Base-by-base conservation (phyloP, 2,113 vertebrate species). In the Pedetes capensis region DNA sequence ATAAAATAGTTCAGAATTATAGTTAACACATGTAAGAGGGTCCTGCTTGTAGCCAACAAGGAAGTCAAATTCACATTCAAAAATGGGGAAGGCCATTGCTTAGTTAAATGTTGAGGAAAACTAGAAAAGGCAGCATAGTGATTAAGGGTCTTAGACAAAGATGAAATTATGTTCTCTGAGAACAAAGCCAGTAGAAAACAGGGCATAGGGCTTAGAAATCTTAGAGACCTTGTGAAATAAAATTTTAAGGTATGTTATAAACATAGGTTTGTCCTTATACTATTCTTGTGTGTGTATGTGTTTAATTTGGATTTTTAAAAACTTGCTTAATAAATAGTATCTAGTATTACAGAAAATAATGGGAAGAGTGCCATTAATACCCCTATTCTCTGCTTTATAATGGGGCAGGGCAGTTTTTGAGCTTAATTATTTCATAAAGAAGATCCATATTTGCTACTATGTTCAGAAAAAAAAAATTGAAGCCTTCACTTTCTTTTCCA, bases 321-420 rank as follows among this genome's bases (percentile, higher is more conserved):
- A 68, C 29, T 87, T 89, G 25, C 9, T n/a, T 20, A 51, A 3
- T 16, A 34, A 89, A 8, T 93, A 87, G 9, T 55, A 64, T 63
- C 37, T 93, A 89, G 22, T 47, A 75, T 84, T 87, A 80, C 20
- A 94, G 71, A 95, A 96, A 89, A 79, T 49, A 68, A 39, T 79
- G 27, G 23, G 61, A n/a, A n/a, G 37, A 87, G 51, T 61, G n/a
- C 2, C 4, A 1, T 68, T 39, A 85, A 4, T 37, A 53, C 47
- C 29, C 34, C 29, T 59, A 39, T 66, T 72, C 47, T 88, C 34
- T 80, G n/a, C 34, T 94, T 81, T 66, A 13, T 44, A 10, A n/a
- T 29, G 23, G 55, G 27, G 7, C 17, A 79, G 51, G 69, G 59
- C 5, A 37, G 53, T 90, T 66, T 29, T 93, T 82, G 76, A 49